phyloP scores from a whole-genome alignment of 2,888 invertebrate genomes.

The Drosophila siamana region DNA sequence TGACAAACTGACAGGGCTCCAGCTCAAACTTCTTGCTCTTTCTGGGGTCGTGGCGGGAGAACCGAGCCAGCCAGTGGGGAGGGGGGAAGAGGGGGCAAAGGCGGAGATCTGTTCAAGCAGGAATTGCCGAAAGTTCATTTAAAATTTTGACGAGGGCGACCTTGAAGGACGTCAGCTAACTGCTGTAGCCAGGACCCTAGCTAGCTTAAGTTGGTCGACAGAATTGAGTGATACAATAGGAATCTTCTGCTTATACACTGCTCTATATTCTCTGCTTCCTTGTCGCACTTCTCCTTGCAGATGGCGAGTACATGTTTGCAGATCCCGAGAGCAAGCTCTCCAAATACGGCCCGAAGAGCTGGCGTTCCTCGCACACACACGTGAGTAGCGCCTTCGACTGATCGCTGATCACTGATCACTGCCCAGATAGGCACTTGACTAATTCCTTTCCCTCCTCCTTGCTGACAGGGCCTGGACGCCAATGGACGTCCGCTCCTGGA shows the following conservation, averaged over 20 bases:
- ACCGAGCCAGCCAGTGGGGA: not conserved
- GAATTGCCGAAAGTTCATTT: conserved; percentile 72
- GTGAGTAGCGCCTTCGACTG: conserved; percentile 87
- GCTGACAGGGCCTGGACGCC: conserved; percentile 92
- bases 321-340: conserved; percentile 97
- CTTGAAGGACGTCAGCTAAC: conserved; percentile 10
- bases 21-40: not conserved
- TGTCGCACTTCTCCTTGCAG: conserved; percentile 87
- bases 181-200: not conserved
- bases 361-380: conserved; percentile 97
- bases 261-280: not conserved
- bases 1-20: conserved; percentile 71
- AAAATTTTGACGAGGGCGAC: conserved; percentile 66
- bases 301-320: conserved; percentile 98
- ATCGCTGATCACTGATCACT: too few species aligned
- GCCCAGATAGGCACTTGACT: not conserved
- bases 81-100: not conserved
- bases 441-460: not conserved
- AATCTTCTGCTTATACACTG: too few species aligned
- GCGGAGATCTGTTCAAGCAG: conserved; percentile 5
- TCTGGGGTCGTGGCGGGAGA: conserved; percentile 11
- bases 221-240: not conserved
- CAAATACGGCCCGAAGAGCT: conserved; percentile 98
- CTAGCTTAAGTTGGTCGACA: not conserved
- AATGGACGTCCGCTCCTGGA: conserved; percentile 95